These are phyloP conservation scores for Pangasius macronema DNA, from an alignment of 2,797 vertebrate species.

Conservation along the genomic window DNA sequence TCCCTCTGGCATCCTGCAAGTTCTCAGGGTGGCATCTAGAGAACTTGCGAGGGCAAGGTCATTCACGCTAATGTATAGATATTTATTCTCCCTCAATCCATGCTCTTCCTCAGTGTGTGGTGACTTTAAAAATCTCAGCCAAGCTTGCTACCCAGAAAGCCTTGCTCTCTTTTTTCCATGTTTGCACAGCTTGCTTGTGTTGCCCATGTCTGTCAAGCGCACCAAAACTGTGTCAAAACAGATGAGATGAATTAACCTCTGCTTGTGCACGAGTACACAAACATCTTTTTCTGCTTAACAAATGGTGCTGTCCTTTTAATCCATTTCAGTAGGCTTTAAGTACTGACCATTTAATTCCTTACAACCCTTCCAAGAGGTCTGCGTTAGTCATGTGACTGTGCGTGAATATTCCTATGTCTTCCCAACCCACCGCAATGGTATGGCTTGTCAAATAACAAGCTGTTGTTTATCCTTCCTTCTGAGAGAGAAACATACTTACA, in stretches of 20 bases:
- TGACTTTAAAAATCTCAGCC: constrained; percentile 71
- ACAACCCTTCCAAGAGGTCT: constrained; percentile 45
- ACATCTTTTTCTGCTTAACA: constrained; percentile 55
- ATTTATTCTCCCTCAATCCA: constrained; percentile 44
- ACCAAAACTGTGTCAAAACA: constrained; percentile 69
- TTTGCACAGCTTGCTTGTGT: constrained; percentile 79
- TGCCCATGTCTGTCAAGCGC: constrained; percentile 75
- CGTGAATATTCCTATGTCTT: constrained; percentile 1
- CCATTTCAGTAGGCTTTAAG: constrained; percentile 34
- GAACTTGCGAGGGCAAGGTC: constrained; percentile 51
- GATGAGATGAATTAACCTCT: constrained; percentile 71
- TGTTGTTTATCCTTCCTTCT: constrained; percentile 49
- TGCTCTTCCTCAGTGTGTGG: constrained; percentile 44
- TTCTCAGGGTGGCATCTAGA: constrained; percentile 38
- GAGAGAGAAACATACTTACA: constrained; percentile 23
- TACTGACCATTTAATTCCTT: constrained; percentile 40
- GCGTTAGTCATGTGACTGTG: constrained; percentile 39
- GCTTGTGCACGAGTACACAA: constrained; percentile 63
- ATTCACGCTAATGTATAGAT: constrained; percentile 57
- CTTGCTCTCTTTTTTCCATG: constrained; percentile 63
- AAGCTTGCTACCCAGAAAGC: constrained; percentile 66
- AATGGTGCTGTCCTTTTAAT: constrained; percentile 37
- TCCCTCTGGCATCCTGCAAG: constrained; percentile 24
- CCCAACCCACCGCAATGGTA: constrained; percentile 6
- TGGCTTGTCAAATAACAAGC: constrained; percentile 48